Evolutionary conservation across 2,797 vertebrate genomes (phyloP), one percentile per base, ranked within the genome.

Genomic region (Eurystomus glaucurus): DNA sequence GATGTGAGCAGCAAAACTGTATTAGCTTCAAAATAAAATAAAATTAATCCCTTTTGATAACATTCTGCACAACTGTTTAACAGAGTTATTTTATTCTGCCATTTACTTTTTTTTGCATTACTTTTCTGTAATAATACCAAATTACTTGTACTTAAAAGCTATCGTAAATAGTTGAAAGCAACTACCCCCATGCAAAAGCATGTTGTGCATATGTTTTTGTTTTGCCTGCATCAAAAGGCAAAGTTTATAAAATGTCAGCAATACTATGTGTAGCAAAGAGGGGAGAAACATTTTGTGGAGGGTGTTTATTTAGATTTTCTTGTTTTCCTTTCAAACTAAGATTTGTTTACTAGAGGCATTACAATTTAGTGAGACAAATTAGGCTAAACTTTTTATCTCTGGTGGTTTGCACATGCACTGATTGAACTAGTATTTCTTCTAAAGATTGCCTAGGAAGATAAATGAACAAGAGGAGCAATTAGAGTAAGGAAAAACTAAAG

Each of bases 401-500:
- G 78, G 98, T 98, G 98, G 98, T 98, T 99, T 98, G 98, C 97
- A 97, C 98, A 98, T 94, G 86, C 97, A 98, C 98, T 98, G 98
- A 98, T 98, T 98, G 98, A 98, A 98, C 98, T 98, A 98, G 98
- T 98, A 98, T 98, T 98, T 98, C 98, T 98, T 98, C 98, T 98
- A 98, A 98, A 98, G 98, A 98, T 98, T 98, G 98, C 98, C 97
- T 96, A 80, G 96, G 98, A 99, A 99, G 98, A 99, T 98, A 98
- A 99, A 99, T 98, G 98, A 98, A 98, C 97, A 97, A 95, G 93
- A 97, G 97, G 97, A 98, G 98, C 98, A 99, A 99, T 98, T 99
- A 99, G 98, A 98, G 98, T 98, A 98, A 98, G 98, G 98, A 99
- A 99, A 99, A 98, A 99, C 98, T 98, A 98, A 98, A 99, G 98